phyloP scores from a whole-genome alignment of 23 tunicate genomes.

The Trididemnum clinides region DNA sequence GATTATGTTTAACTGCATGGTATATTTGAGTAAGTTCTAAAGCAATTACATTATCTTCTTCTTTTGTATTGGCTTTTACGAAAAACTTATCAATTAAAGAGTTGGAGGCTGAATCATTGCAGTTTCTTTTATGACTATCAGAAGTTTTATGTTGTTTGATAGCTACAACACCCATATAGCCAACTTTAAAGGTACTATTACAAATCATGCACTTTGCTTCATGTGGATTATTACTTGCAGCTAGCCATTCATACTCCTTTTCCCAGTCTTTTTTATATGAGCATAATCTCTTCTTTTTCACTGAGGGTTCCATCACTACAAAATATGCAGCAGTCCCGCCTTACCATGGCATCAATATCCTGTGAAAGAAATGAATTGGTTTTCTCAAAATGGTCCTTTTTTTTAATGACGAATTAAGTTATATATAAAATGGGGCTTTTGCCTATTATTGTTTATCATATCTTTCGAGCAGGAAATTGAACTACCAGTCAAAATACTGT shows the following conservation, averaged over 20 bases:
- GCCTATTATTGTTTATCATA: no score
- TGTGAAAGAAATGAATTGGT: no score
- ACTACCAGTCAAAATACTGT: no score
- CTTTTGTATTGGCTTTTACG: background rate
- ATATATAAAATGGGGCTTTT: no score
- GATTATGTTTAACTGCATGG: slow-evolving; percentile 5
- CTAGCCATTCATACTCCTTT: background rate
- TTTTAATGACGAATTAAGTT: no score
- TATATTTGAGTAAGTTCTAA: background rate
- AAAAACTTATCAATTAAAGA: background rate
- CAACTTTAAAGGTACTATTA: background rate
- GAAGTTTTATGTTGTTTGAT: background rate
- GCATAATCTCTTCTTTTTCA: background rate
- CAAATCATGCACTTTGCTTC: background rate
- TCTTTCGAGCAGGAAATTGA: no score
- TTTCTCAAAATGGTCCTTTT: no score
- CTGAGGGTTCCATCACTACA: background rate
- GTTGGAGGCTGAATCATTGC: background rate
- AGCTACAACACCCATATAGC: slow-evolving; percentile 3
- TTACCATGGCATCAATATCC: no score
- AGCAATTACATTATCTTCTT: slow-evolving; percentile 1
- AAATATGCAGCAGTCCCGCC: no score
- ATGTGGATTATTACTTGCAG: background rate
- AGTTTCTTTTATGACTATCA: background rate
- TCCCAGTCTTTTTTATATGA: background rate